Base-by-base conservation (phyloP, 2,113 vertebrate species). In the Ammodramus savannarum region DNA sequence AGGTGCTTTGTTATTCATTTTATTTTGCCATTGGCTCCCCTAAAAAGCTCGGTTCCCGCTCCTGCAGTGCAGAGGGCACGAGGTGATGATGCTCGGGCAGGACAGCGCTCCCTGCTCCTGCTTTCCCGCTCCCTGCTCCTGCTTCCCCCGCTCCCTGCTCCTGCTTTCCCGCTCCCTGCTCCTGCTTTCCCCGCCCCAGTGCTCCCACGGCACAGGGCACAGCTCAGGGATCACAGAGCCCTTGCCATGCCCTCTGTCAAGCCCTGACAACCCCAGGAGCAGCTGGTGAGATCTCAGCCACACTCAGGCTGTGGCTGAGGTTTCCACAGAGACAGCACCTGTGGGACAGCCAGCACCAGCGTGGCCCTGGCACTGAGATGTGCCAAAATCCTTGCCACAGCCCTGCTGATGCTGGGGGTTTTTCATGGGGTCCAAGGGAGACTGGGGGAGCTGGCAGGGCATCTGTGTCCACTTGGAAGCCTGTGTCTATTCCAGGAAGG, bases 1-100 rank as follows among this genome's bases (percentile, higher is more conserved):
- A 98, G 97, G 97, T 97, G 93, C 93, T 95, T 95, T 93, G 94
- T 95, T 96, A 75, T 52, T 92, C 72, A 23, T 93, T 92, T 95
- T 68, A 59, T 86, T 91, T 91, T 95, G 68, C 85, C 78, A 44
- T 16, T 4, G 10, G 69, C 90, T 67, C 26, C 72, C 72, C 85
- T 4, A 2, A 54, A 95, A 66, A 67, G 46, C 77, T 84, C 9
- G 2, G 43, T 58, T 85, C 68, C 66, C 29, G 3, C 34, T 62
- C 62, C 43, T 1, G 7, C 27, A 3, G 57, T 13, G 68, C 36
- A 34, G 52, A 55, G 27, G 67, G 54, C 10, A 11, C 0, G 5
- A 20, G 52, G 34, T 62, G 84, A 38, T n/a, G 36, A 46, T 61
- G 36, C 59, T 38, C 3, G 3, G 41, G 41, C 41, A 43, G 41